Conservation (phyloP, 35 echinoderm and acorn worm species). For the Amphiura filiformis region DNA sequence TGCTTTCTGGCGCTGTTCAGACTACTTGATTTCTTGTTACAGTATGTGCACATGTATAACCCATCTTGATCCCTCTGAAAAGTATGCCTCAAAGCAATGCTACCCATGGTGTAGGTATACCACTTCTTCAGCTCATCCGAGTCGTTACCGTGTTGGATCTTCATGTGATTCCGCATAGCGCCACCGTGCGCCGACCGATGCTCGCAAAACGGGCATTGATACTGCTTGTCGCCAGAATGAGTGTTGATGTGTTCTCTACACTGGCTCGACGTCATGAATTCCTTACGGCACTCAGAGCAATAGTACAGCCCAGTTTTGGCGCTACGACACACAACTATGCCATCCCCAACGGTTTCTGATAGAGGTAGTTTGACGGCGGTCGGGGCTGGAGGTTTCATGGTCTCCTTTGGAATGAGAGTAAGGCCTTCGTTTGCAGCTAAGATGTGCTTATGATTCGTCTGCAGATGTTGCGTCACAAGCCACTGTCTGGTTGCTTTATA, state of each 20-base stretch:
- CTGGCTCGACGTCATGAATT: not conserved
- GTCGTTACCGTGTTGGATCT: not conserved
- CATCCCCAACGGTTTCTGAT: not conserved
- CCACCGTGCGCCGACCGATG: not conserved
- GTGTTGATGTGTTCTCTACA: constrained; percentile 3
- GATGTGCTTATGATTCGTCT: not conserved
- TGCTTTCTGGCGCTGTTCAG: not conserved
- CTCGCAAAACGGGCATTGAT: not conserved
- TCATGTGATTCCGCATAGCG: not conserved
- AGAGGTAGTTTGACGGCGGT: not conserved
- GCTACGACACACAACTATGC: not conserved
- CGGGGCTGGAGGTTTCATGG: not conserved
- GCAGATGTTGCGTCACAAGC: not conserved
- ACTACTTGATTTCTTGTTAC: constrained; percentile 1
- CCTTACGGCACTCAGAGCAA: not conserved
- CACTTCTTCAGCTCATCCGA: not conserved
- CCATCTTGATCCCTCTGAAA: not conserved
- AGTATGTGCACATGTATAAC: not conserved
- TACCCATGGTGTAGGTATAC: constrained; percentile 7
- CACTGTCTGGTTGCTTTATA: not conserved
- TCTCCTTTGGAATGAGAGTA: not conserved
- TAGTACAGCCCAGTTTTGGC: not conserved
- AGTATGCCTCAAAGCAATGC: not conserved
- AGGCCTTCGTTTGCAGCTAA: not conserved
- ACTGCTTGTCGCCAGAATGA: not conserved